Base-by-base conservation (phyloP, 2,888 invertebrate genomes). In the Pammene fasciana region DNA sequence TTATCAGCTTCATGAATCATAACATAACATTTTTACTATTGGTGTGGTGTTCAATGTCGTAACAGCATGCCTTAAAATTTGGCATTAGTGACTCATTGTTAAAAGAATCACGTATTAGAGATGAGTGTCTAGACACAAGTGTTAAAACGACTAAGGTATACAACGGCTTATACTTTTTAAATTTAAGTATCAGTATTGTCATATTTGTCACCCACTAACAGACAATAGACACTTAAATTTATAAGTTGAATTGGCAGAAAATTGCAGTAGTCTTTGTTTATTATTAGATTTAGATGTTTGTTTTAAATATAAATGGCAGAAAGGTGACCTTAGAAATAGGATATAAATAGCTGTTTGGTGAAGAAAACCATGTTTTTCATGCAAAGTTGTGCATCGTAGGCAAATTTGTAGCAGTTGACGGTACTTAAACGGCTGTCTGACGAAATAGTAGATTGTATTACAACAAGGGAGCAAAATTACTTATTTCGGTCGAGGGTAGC, bases 21-120 rank as follows among this genome's bases (percentile, higher is more conserved):
- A 36, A 45, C 50, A 26, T 26, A 57, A 68, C 57, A 64, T 43
- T 68, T 64, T 68, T 52, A 50, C 18, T 64, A 57, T 50, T 59
- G 38, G n/a, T 59, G 52, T 64, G 26, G 13, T 26, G 26, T 52
- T 65, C 64, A 65, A 68, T 68, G 64, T 43, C 68, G 52, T 45
- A 38, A 50, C 45, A 26, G 11, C n/a, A 11, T 60, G 60, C 13
- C 46, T 48, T 65, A 65, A 59, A 57, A 57, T 64, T 64, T 68
- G 38, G 50, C 64, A 64, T 52, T 59, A 57, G 52, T 68, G 57
- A 68, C 50, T 68, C 57, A 54, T 45, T 43, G 45, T 64, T 65
- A 64, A 16, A 59, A 68, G 43, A 52, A 41, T 56, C 41, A 45
- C 45, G 62, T 64, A 60, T 67, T 54, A 41, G 60, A 66, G 34